These are phyloP conservation scores for Lasioglossum figueresi DNA, from an alignment of 2,888 invertebrate genomes.

Conservation along the genomic window DNA sequence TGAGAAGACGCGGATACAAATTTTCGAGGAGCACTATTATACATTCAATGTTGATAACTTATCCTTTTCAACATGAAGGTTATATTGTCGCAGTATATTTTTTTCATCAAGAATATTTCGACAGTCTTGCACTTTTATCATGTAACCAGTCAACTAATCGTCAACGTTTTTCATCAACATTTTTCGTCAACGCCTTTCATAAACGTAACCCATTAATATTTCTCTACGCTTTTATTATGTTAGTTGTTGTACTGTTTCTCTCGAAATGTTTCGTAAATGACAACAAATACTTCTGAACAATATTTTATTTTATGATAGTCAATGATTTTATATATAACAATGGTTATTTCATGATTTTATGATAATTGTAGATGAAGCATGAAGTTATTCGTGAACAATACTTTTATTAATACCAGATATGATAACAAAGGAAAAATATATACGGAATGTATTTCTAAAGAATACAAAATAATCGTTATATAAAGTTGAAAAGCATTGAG, in stretches of 20 bases:
- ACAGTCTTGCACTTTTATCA: background rate
- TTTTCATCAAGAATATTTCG: background rate
- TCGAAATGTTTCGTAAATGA: background rate
- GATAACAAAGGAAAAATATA: background rate
- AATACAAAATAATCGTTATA: background rate
- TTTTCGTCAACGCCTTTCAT: background rate
- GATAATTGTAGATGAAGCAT: background rate
- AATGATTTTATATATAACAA: too few relatives aligned
- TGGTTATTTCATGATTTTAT: too few relatives aligned
- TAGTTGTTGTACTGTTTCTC: background rate
- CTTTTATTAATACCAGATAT: background rate
- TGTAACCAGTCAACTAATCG: background rate
- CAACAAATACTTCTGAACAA: background rate
- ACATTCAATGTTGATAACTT: background rate
- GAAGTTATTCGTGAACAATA: background rate
- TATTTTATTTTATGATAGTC: background rate
- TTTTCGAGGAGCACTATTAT: background rate
- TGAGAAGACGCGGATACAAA: background rate
- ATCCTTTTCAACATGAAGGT: too few relatives aligned
- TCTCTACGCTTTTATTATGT: background rate
- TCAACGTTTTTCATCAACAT: background rate
- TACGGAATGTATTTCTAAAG: background rate
- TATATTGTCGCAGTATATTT: background rate
- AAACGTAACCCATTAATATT: too few relatives aligned
- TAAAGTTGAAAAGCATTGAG: background rate